Percentiles rank a stretch among this genome's conserved stretches.
These are phyloP conservation scores for Dorcus hopei DNA, from an alignment of 2,888 invertebrate genomes.

Conservation along the genomic window DNA sequence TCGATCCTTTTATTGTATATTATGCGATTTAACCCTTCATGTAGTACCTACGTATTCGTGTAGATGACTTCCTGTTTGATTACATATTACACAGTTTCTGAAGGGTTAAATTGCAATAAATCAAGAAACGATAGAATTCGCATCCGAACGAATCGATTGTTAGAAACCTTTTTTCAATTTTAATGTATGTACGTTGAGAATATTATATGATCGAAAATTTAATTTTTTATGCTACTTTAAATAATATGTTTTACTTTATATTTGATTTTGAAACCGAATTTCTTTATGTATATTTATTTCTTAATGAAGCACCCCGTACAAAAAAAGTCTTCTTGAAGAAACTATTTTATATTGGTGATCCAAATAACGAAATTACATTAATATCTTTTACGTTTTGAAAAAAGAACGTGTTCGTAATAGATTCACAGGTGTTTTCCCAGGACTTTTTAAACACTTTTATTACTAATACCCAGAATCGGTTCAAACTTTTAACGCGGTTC, in stretches of 20 bases:
- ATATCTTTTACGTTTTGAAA: no score
- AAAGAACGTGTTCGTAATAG: no score
- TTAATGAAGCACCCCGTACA: no score
- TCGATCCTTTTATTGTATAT: slow-evolving; percentile 35
- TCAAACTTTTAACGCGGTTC: slow-evolving; percentile 18
- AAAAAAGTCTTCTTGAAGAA: no score
- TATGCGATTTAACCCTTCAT: slow-evolving; percentile 35
- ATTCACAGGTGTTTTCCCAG: slow-evolving; percentile 8
- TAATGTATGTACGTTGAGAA: background rate
- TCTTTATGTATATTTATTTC: no score
- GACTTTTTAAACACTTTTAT: slow-evolving; percentile 17
- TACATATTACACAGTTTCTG: slow-evolving; percentile 31
- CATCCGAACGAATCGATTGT: slow-evolving; percentile 17
- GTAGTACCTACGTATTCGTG: slow-evolving; percentile 23
- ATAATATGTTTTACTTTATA: no score
- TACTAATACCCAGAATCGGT: slow-evolving; percentile 14
- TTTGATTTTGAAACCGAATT: no score
- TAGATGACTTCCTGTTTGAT: slow-evolving; percentile 25
- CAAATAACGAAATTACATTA: no score
- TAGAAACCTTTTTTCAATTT: background rate
- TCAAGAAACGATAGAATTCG: slow-evolving; percentile 28
- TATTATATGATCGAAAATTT: no score
- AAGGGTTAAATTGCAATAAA: slow-evolving; percentile 30
- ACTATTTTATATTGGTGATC: no score
- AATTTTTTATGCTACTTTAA: no score